Base-by-base conservation (phyloP, 2,797 vertebrate species). In the Sorex maritimensis region DNA sequence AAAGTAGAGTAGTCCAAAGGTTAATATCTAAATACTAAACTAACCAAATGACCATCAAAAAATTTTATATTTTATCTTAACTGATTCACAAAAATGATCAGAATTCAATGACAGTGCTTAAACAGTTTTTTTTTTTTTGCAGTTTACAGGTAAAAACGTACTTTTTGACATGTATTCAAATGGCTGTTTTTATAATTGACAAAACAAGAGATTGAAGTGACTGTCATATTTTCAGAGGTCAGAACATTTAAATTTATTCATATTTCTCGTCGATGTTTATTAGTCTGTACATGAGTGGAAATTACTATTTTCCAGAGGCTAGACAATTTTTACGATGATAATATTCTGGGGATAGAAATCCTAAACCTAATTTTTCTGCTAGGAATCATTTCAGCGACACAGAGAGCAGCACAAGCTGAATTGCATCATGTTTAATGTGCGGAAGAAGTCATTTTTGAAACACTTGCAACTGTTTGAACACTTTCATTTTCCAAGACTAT, bases 201-300 rank as follows among this genome's bases (percentile, higher is more conserved):
- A 14, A 55, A 49, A 2, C 13, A 68, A 68, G 26, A 55, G 19
- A 75, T 71, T 44, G 13, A 92, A 86, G 1, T 65, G 8, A 21
- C 28, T 78, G 10, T 28, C 38, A 73, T 80, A 21, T 67, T 11
- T 93, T 86, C 5, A 2, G 34, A 52, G 1, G 23, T 74, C 3
- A 86, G 8, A 14, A 44, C 5, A 71, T 91, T 84, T 86, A 19
- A 46, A 15, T 81, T 58, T 81, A 71, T 38, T 86, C 6, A 30
- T 86, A 67, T 83, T 88, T 94, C 17, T 65, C n/a, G 23, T 34
- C 26, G 21, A 41, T 91, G 26, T 77, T 92, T 86, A 26, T 81
- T 49, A 84, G 38, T 78, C 61, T 85, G 0, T 69, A 26, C 82
- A 34, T 69, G 26, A 90, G 10, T 61, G 65, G 21, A 90, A 46